Base-by-base conservation (phyloP, 1,140 invertebrate species). In the Linepithema humile region DNA sequence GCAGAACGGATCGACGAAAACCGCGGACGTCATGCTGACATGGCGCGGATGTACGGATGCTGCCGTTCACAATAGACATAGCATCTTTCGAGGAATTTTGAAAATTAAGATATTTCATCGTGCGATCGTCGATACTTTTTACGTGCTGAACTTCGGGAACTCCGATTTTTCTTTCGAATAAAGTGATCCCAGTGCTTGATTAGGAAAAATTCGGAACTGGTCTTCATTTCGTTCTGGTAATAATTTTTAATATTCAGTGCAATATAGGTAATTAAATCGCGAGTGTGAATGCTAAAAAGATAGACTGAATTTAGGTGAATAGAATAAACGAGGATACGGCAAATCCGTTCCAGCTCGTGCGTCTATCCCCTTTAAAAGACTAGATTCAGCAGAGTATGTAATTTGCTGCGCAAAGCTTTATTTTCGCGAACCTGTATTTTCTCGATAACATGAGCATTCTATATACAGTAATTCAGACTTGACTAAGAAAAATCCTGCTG, bases 301-400 rank as follows among this genome's bases (percentile, higher is more conserved):
- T 65, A 9, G 26, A 12, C 1, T n/a, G 59, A 64, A 50, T 23
- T 20, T 26, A 17, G 12, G 15, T 9, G 57, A 64, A 17, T 15
- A 48, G 65, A 38, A 65, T 65, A 20, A 65, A 64, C 20, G 32
- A 23, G 48, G 26, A 32, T 40, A 7, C 45, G 48, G 26, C 35
- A 32, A 80, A 80, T 69, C 35, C 17, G 20, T 80, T 78, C 62
- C 40, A 45, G 23, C 69, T 69, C 15, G 38, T 17, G 5, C 29
- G 48, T 26, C 69, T 43, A 80, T 80, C 48, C n/a, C 64, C 64
- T 80, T 80, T 70, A 80, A 70, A 80, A 20, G 26, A 23, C 64
- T 78, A 55, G n/a, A 40, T 70, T 70, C 64, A 70, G 64, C 35
- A 69, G 57, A 23, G 64, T 80, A 70, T 80, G 57, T 70, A 70